Evolutionary conservation across 2,797 vertebrate species (phyloP).

Genomic region (Notolabrus celidotus): DNA sequence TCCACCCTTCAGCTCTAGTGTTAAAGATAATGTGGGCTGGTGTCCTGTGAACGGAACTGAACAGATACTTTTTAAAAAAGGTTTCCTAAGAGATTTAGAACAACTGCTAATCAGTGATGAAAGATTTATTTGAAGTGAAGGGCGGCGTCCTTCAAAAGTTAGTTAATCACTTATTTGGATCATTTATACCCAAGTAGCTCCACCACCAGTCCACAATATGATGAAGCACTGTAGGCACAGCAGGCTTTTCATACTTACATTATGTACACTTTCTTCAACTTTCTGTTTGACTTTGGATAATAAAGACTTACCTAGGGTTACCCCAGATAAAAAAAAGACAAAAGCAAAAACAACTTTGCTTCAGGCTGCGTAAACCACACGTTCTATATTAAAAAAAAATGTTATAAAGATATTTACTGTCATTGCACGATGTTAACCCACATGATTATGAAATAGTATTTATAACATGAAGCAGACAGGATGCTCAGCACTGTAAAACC

Average conservation of each 20-base stretch:
- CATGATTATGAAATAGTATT: constrained; percentile 58
- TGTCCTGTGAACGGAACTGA: constrained; percentile 35
- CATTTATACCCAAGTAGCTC: constrained; percentile 38
- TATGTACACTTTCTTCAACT: constrained; percentile 71
- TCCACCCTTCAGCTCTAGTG: constrained; percentile 57
- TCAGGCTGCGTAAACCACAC: constrained; percentile 33
- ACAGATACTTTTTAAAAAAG: constrained; percentile 37
- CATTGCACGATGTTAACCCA: constrained; percentile 60
- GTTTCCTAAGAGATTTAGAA: constrained; percentile 32
- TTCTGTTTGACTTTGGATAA: constrained; percentile 77
- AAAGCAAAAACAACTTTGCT: constrained; percentile 39
- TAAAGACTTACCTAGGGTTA: constrained; percentile 51
- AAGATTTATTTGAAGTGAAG: constrained; percentile 38
- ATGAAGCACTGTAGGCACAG: constrained; percentile 74
- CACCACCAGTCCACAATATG: constrained; percentile 44
- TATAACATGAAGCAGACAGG: constrained; percentile 41
- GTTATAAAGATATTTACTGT: constrained; percentile 37
- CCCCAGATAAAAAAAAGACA: constrained; percentile 53
- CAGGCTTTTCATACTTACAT: constrained; percentile 77
- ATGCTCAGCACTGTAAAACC: constrained; percentile 52
- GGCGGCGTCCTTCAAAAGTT: constrained; percentile 31
- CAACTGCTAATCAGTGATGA: constrained; percentile 26
- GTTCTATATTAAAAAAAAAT: constrained; percentile 34
- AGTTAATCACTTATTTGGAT: constrained; percentile 51
- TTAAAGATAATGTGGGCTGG: constrained; percentile 46